Base-by-base conservation (phyloP, 2,888 invertebrate species). In the Tridacna crocea region DNA sequence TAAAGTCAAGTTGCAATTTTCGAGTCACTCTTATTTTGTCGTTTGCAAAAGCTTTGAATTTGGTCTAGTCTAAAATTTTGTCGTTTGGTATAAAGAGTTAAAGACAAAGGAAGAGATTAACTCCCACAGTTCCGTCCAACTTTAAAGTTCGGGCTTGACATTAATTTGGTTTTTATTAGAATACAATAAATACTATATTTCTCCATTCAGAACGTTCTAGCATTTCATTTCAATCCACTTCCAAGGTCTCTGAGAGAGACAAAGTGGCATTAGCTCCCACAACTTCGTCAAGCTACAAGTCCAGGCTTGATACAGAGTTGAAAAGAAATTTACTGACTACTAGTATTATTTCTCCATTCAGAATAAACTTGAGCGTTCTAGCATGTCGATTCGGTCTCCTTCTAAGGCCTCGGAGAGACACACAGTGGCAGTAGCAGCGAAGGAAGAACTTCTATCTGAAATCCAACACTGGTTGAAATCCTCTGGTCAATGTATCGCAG, bases 381-480 rank as follows among this genome's bases (percentile, higher is more conserved):
- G 51, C 24, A 85, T 85, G 85, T 85, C 85, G 17, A 51, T 51
- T 12, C 48, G 51, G 22, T 48, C 26, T 2, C 47, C 26, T 11
- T 70, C 70, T 4, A 70, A 79, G 10, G 85, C 82, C 8, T 78
- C 80, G 51, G 58, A 76, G 24, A 48, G 85, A n/a, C 79, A 82
- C 13, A 63, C 72, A 0, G 77, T 72, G 19, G 75, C 78, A 4
- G 63, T 80, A 46, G 58, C 76, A 15, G 47, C 77, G 47, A 83
- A 81, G 36, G 65, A 75, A 17, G 83, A 83, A 61, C 66, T 85
- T 13, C 26, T 83, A 19, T 61, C 72, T 46, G 85, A 85, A 61
- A 75, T 83, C n/a, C 79, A 80, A 46, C 85, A 83, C 48, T 85
- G 85, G 85, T 75, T 77, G 36, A 51, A 72, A 19, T 79, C 85